Evolutionary conservation across 2,888 invertebrate species (phyloP).

Genomic region (Ametastegia equiseti): DNA sequence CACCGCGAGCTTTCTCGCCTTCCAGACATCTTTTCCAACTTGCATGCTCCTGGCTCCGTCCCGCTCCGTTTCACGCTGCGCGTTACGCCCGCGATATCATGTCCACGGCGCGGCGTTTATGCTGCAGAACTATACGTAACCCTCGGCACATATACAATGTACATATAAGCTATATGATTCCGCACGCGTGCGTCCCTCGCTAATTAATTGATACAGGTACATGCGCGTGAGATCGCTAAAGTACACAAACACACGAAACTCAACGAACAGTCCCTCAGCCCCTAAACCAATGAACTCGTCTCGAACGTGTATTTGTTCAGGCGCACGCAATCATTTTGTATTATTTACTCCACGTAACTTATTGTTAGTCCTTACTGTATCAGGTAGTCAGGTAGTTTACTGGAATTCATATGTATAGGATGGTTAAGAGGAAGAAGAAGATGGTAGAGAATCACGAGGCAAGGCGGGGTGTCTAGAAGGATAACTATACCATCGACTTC

Average conservation of each 20-base stretch:
- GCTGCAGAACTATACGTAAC: no score
- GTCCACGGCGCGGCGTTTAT: neutral
- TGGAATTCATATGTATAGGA: no score
- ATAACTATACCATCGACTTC: no score
- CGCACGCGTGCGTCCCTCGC: conserved; percentile 13
- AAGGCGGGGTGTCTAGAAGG: no score
- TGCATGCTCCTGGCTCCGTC: no score
- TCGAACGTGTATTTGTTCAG: neutral
- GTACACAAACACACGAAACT: neutral
- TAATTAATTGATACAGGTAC: conserved; percentile 18
- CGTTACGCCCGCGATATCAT: conserved; percentile 41
- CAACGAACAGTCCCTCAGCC: neutral
- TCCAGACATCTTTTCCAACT: conserved; percentile 21
- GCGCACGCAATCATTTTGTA: neutral
- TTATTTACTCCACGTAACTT: no score
- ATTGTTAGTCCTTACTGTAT: no score
- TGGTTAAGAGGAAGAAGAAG: no score
- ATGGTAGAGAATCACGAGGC: no score
- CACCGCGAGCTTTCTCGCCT: neutral
- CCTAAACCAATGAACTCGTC: neutral
- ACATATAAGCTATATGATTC: conserved; percentile 12
- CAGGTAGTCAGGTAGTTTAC: no score
- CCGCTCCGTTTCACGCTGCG: conserved; percentile 39
- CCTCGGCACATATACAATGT: no score
- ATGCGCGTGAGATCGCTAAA: neutral